phyloP scores from a whole-genome alignment of 2,888 invertebrate species.

The Schizaphis graminum region DNA sequence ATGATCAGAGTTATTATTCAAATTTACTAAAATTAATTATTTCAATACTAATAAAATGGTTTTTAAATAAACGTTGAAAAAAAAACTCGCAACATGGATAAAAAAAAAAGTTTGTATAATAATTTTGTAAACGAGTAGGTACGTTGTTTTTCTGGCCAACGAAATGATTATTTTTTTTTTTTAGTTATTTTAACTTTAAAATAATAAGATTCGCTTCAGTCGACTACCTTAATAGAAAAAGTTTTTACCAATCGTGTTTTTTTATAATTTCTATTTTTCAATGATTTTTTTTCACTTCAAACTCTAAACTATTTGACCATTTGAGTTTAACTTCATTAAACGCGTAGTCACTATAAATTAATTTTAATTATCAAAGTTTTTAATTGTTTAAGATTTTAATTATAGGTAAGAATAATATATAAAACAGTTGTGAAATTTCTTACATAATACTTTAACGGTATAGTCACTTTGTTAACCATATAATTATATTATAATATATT shows the following conservation, averaged over 20 bases:
- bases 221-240: slow-evolving; percentile 38
- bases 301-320: not conserved
- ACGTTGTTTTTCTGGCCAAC: not conserved
- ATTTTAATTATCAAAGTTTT: slow-evolving; percentile 21
- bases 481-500: not conserved
- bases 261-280: not conserved
- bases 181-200: slow-evolving; percentile 39
- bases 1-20: not conserved
- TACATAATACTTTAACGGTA: not conserved
- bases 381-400: not conserved
- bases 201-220: not conserved
- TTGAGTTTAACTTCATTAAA: not conserved
- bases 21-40: not conserved
- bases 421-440: not conserved
- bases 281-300: not conserved
- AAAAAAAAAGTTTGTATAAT: not conserved
- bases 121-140: not conserved
- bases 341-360: not conserved
- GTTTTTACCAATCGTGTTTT: not conserved
- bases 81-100: not conserved
- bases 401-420: slow-evolving; percentile 13
- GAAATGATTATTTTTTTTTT: slow-evolving; percentile 12
- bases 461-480: not conserved
- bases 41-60: not conserved
- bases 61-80: not conserved